Evolutionary conservation across 2,888 invertebrate species (phyloP), one percentile per base, ranked within the genome.

Genomic region (Polydrusus tereticollis): DNA sequence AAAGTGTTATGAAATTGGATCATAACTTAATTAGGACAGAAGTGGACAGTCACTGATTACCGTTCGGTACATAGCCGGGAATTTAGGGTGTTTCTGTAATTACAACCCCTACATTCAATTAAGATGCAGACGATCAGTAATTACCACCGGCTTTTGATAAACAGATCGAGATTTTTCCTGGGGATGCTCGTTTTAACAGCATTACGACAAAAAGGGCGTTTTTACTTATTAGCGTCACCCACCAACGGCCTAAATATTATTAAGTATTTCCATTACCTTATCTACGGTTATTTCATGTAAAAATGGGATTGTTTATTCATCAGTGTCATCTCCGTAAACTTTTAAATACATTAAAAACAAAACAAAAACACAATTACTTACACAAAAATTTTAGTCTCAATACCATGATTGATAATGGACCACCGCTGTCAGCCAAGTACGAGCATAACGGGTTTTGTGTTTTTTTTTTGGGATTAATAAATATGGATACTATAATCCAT

Each of bases 21-120:
- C 73, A 74, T 76, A 76, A 76, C 76, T 75, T 76, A 74, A 75
- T 77, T 77, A 75, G 69, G 73, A 69, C 52, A 59, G 69, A 69
- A 70, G 63, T 73, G 75, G 73, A 76, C 74, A 59, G 38, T 65
- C 59, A 20, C 52, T 71, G 60, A 60, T 71, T 71, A 66, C 60
- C 36, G 29, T 14, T 71, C 55, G 66, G 60, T 58, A 50, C 38
- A 62, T 60, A 71, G 55, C 60, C 33, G 66, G 66, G 66, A 60
- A 71, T 71, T 71, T 66, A 45, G 66, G 59, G 47, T 6, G 64
- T 55, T 16, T 21, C 69, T 58, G 58, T 59, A 65, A 59, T 64
- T 43, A 47, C 58, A 57, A 47, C 58, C 57, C 55, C 14, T 38
- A 58, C 59, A 57, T 43, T 18, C 23, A 16, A 21, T 57, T 41